Evolutionary conservation across 2,113 vertebrate species (phyloP).

Genomic region (Rattus norvegicus): DNA sequence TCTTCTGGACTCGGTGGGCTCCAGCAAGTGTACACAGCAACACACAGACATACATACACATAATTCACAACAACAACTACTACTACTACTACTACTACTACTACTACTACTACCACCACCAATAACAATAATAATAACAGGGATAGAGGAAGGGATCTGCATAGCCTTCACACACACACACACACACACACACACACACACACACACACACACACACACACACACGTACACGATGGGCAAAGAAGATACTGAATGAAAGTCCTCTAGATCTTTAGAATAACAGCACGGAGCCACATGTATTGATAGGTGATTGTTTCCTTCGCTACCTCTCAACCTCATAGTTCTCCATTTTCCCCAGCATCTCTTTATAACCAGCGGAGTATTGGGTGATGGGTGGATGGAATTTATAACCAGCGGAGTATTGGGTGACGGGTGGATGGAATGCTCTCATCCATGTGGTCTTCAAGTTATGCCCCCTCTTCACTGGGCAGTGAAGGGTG

Average conservation of each 20-base stretch:
- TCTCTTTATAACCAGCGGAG: not conserved
- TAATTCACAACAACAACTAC: not conserved
- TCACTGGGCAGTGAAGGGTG: not conserved
- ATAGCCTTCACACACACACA: not conserved
- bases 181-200: not conserved
- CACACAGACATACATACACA: not conserved
- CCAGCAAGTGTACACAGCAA: not conserved
- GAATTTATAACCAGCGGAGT: not conserved
- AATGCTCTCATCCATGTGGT: not conserved
- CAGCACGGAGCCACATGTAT: not conserved
- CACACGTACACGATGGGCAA: not conserved
- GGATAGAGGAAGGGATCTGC: not conserved
- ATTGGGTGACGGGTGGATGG: rapidly evolving
- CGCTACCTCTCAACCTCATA: not conserved
- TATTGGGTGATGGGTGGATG: rapidly evolving
- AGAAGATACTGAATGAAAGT: conserved; percentile 36
- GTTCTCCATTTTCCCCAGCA: not conserved
- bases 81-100: not conserved
- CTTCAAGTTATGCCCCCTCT: not conserved
- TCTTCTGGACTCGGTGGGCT: not conserved
- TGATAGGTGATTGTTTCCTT: not conserved
- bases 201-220: not conserved
- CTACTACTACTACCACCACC: no score
- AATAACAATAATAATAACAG: not conserved
- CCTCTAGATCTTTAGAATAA: not conserved